Evolutionary conservation across 2,113 vertebrate species (phyloP), one percentile per base, ranked within the genome.

Genomic region (Alethe diademata): DNA sequence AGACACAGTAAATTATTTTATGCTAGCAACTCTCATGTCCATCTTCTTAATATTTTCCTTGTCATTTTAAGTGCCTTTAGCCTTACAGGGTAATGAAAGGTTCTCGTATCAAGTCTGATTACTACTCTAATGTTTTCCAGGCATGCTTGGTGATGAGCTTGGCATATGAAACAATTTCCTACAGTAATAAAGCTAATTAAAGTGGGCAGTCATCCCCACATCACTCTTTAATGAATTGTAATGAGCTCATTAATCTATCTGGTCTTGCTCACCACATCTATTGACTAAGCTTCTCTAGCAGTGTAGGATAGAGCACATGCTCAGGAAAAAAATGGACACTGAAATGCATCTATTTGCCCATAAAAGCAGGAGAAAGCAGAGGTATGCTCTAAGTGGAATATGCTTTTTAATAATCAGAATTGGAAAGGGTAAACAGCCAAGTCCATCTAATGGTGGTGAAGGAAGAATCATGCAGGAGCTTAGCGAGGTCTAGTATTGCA

Each of bases 101-200:
- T 97, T 95, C 93, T 97, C 1, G 1, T 90, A 94, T 97, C 88
- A 95, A 96, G 82, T 96, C 92, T 97, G 96, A 97, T 97, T 97
- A 95, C 88, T 80, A 47, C 88, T 96, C 25, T 97, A 79, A 96
- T 97, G 95, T 98, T 98, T 98, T 97, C 97, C 93, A 97, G 95
- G 79, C 94, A 22, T 98, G 97, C 97, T 96, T 96, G 91, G 86
- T 96, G 97, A 97, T 96, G 92, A 97, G 94, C 60, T 94, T 97
- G 97, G 96, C 96, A 97, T 98, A 97, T 96, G 94, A 98, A 97
- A 98, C 95, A 97, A 97, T 98, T 98, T 98, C 97, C 97, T 98
- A 85, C 92, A 88, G 96, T 97, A 98, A 98, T 98, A 97, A 98
- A 98, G 95, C 96, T 98, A 98, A 98, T 98, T 98, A 98, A 98